phyloP scores from a whole-genome alignment of 2,888 invertebrate species.

The Apamea sordens region DNA sequence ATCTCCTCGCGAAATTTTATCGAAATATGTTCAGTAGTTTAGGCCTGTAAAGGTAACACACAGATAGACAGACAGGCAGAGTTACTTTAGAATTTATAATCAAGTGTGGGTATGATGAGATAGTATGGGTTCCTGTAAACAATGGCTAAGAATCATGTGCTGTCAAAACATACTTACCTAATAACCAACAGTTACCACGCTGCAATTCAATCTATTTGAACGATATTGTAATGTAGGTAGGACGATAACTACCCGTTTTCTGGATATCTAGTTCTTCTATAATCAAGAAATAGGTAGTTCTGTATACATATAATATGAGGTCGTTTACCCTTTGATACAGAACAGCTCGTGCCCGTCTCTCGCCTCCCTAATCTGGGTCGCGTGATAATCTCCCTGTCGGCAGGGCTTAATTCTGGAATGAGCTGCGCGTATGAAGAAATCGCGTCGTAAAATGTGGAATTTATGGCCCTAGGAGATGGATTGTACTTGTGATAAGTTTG shows the following conservation, averaged over 20 bases:
- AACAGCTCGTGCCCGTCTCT: slow-evolving; percentile 23
- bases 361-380: slow-evolving; percentile 39
- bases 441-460: slow-evolving; percentile 36
- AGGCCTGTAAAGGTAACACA: too few species aligned
- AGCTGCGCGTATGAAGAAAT: slow-evolving; percentile 21
- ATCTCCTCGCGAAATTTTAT: too few species aligned
- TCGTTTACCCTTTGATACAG: slow-evolving; percentile 33
- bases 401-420: slow-evolving; percentile 42
- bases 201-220: too few species aligned
- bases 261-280: not conserved
- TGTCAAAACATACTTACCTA: not conserved
- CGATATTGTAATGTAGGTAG: too few species aligned
- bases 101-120: too few species aligned
- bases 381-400: slow-evolving; percentile 41
- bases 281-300: not conserved
- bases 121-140: not conserved
- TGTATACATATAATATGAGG: not conserved
- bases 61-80: too few species aligned
- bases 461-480: slow-evolving; percentile 12
- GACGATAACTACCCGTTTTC: too few species aligned
- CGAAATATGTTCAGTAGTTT: too few species aligned
- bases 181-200: not conserved
- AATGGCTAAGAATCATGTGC: too few species aligned
- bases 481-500: slow-evolving; percentile 4
- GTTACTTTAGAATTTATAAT: too few species aligned